Conservation (phyloP, 2,888 invertebrate species). For the Hypercompe scribonia region DNA sequence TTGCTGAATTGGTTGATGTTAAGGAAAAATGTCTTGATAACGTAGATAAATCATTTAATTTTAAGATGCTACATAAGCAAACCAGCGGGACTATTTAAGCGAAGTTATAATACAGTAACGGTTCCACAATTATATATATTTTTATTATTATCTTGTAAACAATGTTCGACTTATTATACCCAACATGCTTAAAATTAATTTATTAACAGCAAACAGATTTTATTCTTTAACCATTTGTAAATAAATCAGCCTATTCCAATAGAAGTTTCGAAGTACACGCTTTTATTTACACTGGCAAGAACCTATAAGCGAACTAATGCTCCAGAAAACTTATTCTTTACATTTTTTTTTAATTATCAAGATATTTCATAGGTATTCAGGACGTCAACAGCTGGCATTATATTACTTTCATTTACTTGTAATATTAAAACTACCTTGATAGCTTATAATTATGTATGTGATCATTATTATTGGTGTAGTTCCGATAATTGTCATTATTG, state of each 20-base stretch:
- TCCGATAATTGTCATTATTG: too few relatives aligned
- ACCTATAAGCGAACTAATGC: neutral
- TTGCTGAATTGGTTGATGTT: neutral
- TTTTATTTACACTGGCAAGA: neutral
- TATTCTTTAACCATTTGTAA: neutral
- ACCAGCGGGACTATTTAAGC: neutral
- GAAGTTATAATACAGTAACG: neutral
- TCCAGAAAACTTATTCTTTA: too few relatives aligned
- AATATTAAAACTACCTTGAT: neutral
- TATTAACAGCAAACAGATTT: constrained; percentile 1
- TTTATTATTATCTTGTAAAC: neutral
- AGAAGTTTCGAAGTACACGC: neutral
- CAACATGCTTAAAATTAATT: neutral
- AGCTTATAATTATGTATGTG: too few relatives aligned
- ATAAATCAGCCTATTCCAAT: neutral
- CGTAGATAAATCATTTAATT: too few relatives aligned
- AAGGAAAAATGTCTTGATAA: neutral
- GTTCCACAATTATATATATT: neutral
- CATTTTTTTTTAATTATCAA: too few relatives aligned
- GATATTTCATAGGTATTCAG: neutral
- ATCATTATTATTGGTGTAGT: too few relatives aligned
- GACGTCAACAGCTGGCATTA: too few relatives aligned
- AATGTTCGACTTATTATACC: neutral
- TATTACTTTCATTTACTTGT: neutral
- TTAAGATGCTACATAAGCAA: neutral